phyloP scores from a whole-genome alignment of 2,797 vertebrate genomes.

The Gambelia wislizenii region DNA sequence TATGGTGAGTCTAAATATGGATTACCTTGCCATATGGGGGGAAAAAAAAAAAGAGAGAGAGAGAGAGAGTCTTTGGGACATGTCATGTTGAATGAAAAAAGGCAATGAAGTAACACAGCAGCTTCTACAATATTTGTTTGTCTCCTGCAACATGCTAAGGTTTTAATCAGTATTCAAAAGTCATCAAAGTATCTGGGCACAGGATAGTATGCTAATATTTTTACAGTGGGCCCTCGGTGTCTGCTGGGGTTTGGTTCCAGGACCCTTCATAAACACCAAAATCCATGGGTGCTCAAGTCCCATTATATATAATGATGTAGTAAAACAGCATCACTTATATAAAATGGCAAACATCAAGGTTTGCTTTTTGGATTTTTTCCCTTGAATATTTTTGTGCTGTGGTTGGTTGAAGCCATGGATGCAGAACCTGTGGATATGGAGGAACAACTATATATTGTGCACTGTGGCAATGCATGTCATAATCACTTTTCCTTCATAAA shows the following conservation, averaged over 20 bases:
- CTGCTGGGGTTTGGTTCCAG: no score
- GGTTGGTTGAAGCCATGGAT: no score
- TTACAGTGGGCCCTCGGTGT: no score
- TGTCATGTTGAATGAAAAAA: slow-evolving; percentile 13
- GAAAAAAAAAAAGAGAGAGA: background rate
- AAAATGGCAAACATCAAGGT: no score
- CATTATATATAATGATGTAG: no score
- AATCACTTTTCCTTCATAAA: background rate
- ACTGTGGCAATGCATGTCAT: background rate
- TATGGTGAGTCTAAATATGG: slow-evolving; percentile 12
- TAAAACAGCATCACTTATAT: no score
- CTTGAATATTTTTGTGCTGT: no score
- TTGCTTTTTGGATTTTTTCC: no score
- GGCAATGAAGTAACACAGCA: background rate
- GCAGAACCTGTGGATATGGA: no score
- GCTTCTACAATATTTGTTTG: background rate
- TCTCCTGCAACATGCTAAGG: background rate
- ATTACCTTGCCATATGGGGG: slow-evolving; percentile 15
- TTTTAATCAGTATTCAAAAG: background rate
- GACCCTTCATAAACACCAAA: no score
- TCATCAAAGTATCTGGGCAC: background rate
- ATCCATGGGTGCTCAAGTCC: no score
- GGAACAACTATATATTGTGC: background rate
- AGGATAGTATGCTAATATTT: background rate
- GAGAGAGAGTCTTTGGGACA: background rate